Evolutionary conservation across 2,888 invertebrate genomes (phyloP), one percentile per base, ranked within the genome.

Genomic region (Tolmerus cingulatus): DNA sequence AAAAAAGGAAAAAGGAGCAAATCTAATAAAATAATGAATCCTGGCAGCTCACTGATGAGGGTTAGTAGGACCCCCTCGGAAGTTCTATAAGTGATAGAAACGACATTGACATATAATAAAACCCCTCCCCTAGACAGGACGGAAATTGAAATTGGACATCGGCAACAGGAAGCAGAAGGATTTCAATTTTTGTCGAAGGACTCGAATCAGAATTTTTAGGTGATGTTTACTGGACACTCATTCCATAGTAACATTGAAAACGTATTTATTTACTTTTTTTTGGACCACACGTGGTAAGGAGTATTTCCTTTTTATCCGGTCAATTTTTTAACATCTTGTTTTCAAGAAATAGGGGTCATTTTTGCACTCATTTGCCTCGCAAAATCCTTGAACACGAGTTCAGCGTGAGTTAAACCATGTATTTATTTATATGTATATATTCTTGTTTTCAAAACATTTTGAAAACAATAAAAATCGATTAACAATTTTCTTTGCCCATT

Each of bases 11-110:
- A 76, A 12, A 40, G 37, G 34, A 76, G 37, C 34, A 76, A 76
- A 76, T 76, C 76, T 76, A 76, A 76, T 76, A 76, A 76, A 76
- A 76, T 76, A 76, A 76, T 34, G 76, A 76, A 76, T 76, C 76
- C 76, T n/a, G 37, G 76, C 76, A 76, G 76, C 16, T 76, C 34
- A 37, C 37, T 76, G 76, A 76, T 76, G 37, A 76, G 76, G 76
- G 76, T 76, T 16, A 16, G 37, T 34, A 27, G 37, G 30, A 74
- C 74, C 37, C 37, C 34, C 34, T 7, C 34, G 7, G 7, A 2
- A 7, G 34, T 7, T 23, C 5, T 57, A 23, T 23, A 23, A 23
- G 66, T 9, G 27, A 66, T 37, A 37, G 34, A 76, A 37, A 37
- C 34, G 76, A 76, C 37, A 76, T 30, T 76, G 76, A 76, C 76